Conservation (phyloP, 1,140 invertebrate genomes). For the Trichonephila clavata region DNA sequence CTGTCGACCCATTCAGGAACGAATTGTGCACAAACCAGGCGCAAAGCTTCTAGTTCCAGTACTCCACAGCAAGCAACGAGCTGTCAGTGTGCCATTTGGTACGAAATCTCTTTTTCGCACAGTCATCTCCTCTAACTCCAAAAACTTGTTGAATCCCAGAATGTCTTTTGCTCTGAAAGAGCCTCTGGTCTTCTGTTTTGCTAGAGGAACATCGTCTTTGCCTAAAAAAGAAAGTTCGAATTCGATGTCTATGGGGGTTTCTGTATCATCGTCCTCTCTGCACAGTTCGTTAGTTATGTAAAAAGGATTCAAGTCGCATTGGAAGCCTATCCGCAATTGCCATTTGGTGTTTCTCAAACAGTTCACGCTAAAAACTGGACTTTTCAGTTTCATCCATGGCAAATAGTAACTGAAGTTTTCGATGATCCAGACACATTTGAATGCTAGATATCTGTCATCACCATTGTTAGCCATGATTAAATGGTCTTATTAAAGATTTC, state of each 20-base stretch:
- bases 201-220: neutral
- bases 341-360: neutral
- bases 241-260: neutral
- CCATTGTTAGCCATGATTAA: neutral
- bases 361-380: neutral
- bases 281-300: neutral
- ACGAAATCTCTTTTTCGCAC: neutral
- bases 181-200: neutral
- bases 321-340: neutral
- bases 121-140: neutral
- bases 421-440: neutral
- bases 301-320: neutral
- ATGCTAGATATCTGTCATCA: neutral
- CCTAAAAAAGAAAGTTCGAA: neutral
- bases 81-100: neutral
- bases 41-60: neutral
- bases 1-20: neutral
- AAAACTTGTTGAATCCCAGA: neutral
- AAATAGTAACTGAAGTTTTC: slow-evolving; percentile 4
- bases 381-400: slow-evolving; percentile 16
- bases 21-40: neutral
- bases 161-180: neutral
- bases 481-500: too few species aligned
- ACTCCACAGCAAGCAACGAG: neutral
- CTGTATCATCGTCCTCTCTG: neutral